phyloP scores from a whole-genome alignment of 2,113 vertebrate species.

The Amia ocellicauda region DNA sequence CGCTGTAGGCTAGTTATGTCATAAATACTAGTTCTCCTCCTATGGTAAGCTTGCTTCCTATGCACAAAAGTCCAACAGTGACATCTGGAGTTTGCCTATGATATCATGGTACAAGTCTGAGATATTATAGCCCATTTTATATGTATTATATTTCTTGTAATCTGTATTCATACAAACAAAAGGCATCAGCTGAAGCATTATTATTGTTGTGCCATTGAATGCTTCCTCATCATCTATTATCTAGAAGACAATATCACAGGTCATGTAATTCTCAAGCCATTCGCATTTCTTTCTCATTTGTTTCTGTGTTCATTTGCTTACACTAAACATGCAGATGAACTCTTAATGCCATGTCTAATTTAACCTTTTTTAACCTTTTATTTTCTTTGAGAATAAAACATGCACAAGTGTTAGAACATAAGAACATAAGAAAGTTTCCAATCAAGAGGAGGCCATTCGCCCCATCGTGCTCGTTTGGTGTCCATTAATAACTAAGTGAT shows the following conservation, averaged over 20 bases:
- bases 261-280: not conserved
- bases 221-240: too few relatives aligned
- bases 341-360: not conserved
- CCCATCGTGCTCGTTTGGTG: too few relatives aligned
- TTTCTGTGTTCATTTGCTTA: not conserved
- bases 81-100: constrained; percentile 16
- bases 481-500: too few relatives aligned
- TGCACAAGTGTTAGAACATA: too few relatives aligned
- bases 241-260: not conserved
- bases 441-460: too few relatives aligned
- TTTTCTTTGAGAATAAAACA: not conserved
- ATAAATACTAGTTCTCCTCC: not conserved
- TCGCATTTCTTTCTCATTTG: not conserved
- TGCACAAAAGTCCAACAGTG: constrained; percentile 14
- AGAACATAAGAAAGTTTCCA: too few relatives aligned
- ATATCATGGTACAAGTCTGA: not conserved
- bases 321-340: not conserved
- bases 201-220: too few relatives aligned
- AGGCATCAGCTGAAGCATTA: not conserved
- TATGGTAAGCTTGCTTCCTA: not conserved
- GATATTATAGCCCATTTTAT: not conserved
- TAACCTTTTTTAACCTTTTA: not conserved
- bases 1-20: not conserved
- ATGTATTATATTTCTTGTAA: not conserved
- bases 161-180: not conserved